Evolutionary conservation across 2,888 invertebrate species (phyloP).

Genomic region (Apomyelois bistriatella): DNA sequence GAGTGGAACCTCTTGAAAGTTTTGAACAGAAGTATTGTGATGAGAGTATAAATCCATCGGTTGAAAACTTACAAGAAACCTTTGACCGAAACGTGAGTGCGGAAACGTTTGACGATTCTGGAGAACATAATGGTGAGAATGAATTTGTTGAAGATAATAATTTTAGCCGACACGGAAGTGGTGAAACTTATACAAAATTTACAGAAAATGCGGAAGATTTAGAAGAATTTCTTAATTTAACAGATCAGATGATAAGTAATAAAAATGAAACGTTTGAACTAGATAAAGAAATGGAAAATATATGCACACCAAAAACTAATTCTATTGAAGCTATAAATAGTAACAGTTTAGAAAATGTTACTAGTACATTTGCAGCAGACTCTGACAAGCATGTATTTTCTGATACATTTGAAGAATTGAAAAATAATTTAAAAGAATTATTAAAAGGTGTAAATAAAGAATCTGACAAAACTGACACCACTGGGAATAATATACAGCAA

Average conservation of each 20-base stretch:
- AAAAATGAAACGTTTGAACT: slow-evolving; percentile 32
- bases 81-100: slow-evolving; percentile 51
- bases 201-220: slow-evolving; percentile 62
- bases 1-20: not conserved
- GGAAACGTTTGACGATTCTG: slow-evolving; percentile 44
- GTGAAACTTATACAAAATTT: slow-evolving; percentile 72
- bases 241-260: slow-evolving; percentile 57
- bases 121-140: slow-evolving; percentile 41
- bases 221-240: slow-evolving; percentile 66
- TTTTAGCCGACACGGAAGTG: slow-evolving; percentile 59
- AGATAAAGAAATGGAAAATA: slow-evolving; percentile 39
- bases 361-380: not conserved
- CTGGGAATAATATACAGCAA: slow-evolving; percentile 26
- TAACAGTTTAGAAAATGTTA: not conserved
- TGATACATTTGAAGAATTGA: slow-evolving; percentile 56
- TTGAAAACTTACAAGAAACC: slow-evolving; percentile 51
- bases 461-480: slow-evolving; percentile 23
- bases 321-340: slow-evolving; percentile 49
- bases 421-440: slow-evolving; percentile 55
- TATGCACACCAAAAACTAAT: slow-evolving; percentile 64
- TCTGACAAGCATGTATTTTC: slow-evolving; percentile 44
- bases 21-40: slow-evolving; percentile 30
- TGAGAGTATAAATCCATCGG: slow-evolving; percentile 37
- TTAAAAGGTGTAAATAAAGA: slow-evolving; percentile 36
- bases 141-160: slow-evolving; percentile 35